Conservation (phyloP, 30 jellyfish, hydroid and myxozoan genomes). For the Euphysa ruthae region DNA sequence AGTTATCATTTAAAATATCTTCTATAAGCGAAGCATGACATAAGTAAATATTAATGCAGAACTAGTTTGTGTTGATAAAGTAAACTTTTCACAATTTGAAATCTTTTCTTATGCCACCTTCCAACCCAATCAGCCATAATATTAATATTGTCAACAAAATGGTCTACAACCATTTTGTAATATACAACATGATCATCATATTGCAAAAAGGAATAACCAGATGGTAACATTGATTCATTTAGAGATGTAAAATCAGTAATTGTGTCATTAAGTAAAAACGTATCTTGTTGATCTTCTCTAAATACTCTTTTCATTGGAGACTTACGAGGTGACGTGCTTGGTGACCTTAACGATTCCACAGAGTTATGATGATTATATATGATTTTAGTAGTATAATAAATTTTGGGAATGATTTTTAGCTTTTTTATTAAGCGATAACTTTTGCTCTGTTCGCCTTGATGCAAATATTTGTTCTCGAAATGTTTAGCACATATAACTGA, state of each 20-base stretch:
- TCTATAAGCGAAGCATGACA: constrained; percentile 1
- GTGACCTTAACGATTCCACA: too few species aligned
- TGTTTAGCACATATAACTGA: neutral
- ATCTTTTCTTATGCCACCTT: too few species aligned
- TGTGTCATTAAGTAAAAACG: neutral
- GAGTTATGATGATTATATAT: too few species aligned
- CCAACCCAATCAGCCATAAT: too few species aligned
- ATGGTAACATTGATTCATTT: neutral
- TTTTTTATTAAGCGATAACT: too few species aligned
- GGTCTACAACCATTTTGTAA: too few species aligned
- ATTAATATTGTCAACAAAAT: too few species aligned
- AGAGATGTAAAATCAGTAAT: neutral
- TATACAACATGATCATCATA: constrained; percentile 1
- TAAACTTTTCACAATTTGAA: too few species aligned
- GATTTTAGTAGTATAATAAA: too few species aligned
- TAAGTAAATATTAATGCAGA: neutral
- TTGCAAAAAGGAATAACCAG: neutral
- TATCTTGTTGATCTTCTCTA: neutral
- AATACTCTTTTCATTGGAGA: neutral
- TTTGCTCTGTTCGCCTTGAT: too few species aligned
- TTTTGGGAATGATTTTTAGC: too few species aligned
- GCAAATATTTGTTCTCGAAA: neutral
- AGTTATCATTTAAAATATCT: neutral
- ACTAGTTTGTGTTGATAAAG: neutral
- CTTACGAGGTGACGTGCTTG: neutral